Percentiles rank a stretch among this genome's conserved stretches.
Conservation (phyloP, 2,113 vertebrate species). For the Cacatua alba region DNA sequence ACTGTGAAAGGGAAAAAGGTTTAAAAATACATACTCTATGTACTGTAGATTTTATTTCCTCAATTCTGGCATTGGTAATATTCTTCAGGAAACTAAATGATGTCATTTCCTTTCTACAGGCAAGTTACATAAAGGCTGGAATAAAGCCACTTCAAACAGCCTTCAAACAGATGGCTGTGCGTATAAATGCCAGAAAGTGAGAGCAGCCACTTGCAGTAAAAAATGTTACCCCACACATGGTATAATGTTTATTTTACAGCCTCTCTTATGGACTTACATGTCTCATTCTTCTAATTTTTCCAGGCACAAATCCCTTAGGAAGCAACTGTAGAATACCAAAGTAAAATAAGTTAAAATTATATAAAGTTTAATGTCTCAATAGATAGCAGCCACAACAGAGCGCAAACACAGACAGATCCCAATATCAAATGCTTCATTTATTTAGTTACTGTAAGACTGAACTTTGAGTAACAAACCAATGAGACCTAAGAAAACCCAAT, state of each 20-base stretch:
- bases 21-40: constrained; percentile 50
- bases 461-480: not conserved
- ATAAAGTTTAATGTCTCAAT: not conserved
- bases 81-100: constrained; percentile 76
- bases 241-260: constrained; percentile 78
- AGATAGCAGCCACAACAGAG: not conserved
- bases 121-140: constrained; percentile 79
- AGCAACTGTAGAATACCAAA: constrained; percentile 30
- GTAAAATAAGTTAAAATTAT: constrained; percentile 36
- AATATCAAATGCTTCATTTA: not conserved
- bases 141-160: constrained; percentile 73
- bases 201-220: constrained; percentile 75
- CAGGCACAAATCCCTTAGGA: constrained; percentile 54
- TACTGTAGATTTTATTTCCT: constrained; percentile 63
- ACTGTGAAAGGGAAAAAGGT: not conserved
- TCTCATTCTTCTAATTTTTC: constrained; percentile 75
- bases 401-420: not conserved
- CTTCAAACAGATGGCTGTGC: constrained; percentile 78
- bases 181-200: constrained; percentile 78
- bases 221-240: constrained; percentile 73
- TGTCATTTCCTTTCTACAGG: constrained; percentile 78
- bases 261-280: constrained; percentile 54
- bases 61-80: constrained; percentile 57
- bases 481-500: not conserved
- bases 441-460: not conserved